Base-by-base conservation (phyloP, 2,797 vertebrate genomes). In the Sebastes nivosus region DNA sequence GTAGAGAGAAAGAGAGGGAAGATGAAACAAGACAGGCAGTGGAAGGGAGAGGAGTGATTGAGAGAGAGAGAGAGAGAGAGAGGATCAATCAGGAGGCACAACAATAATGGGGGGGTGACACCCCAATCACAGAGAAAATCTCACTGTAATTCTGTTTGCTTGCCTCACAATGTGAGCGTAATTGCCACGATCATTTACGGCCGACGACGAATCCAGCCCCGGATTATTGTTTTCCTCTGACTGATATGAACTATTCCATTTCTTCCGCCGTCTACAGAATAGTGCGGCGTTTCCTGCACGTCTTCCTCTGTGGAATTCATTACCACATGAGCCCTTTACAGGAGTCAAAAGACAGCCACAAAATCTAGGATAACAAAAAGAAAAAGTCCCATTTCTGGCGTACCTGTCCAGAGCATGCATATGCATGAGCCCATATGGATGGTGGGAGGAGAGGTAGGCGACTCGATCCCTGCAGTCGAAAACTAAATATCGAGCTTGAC, bases 101-200 rank as follows among this genome's bases (percentile, higher is more conserved):
- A 83, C 85, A 79, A 89, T 93, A 89, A 90, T 87, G 61, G 79
- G 61, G 84, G 88, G 84, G 80, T 84, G 89, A 93, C 88, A 92
- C 91, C 89, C 86, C 88, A 90, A 90, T 93, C 90, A 91, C 86
- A 65, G 79, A 52, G 79, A 82, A 77, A 88, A 91, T 91, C 89
- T 90, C 84, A 86, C 81, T 87, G 85, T 92, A 92, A 93, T 93
- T 93, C 90, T 86, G 89, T 94, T 91, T 90, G 91, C 89, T 88
- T 80, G 73, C 82, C 71, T 72, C 85, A 82, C 91, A 87, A 88
- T 82, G 86, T 58, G 82, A 82, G 60, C 58, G 74, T 92, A 89
- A 90, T 91, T 92, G 88, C 84, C 71, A 65, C 36, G 54, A 91
- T 93, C 89, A 79, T 91, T 91, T 89, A 87, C 55, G 25, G 78